These are phyloP conservation scores for Macroteleia sp. DNA, from an alignment of 2,888 invertebrate species.

Conservation along the genomic window DNA sequence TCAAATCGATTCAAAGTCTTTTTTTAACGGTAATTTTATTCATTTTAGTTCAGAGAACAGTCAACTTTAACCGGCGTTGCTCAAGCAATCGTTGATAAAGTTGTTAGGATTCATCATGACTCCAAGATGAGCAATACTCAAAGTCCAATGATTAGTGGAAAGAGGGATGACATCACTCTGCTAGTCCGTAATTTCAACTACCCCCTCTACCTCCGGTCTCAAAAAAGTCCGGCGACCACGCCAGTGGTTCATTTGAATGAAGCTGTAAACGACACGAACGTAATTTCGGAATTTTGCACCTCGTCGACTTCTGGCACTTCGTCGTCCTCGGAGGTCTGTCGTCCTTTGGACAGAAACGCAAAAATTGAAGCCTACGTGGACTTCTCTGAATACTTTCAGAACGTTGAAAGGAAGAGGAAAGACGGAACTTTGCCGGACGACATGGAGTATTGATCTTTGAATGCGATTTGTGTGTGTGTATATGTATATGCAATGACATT, in stretches of 20 bases:
- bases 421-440: constrained; percentile 88
- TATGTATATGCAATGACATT: too few relatives aligned
- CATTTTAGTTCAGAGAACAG: constrained; percentile 89
- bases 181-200: constrained; percentile 94
- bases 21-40: too few relatives aligned
- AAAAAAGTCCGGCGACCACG: constrained; percentile 79
- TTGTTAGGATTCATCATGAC: constrained; percentile 92
- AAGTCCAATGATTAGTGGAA: constrained; percentile 84
- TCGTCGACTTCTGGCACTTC: constrained; percentile 82
- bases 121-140: constrained; percentile 87
- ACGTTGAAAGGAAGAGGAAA: constrained; percentile 88
- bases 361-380: constrained; percentile 93
- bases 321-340: constrained; percentile 79
- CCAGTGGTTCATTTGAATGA: constrained; percentile 30
- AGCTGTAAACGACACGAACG: constrained; percentile 63
- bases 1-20: too few relatives aligned
- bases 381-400: constrained; percentile 91
- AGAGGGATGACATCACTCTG: constrained; percentile 93
- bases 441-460: constrained; percentile 83
- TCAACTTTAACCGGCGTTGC: constrained; percentile 92
- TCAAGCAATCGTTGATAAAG: constrained; percentile 93
- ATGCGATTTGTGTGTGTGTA: too few relatives aligned
- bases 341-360: constrained; percentile 87
- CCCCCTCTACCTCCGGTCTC: constrained; percentile 87
- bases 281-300: constrained; percentile 74